A percentile compares a stretch with the other conserved stretches of the same genome.
Evolutionary conservation across 2,797 vertebrate species (phyloP).

Genomic region (Lepidocolaptes lacrymiger): DNA sequence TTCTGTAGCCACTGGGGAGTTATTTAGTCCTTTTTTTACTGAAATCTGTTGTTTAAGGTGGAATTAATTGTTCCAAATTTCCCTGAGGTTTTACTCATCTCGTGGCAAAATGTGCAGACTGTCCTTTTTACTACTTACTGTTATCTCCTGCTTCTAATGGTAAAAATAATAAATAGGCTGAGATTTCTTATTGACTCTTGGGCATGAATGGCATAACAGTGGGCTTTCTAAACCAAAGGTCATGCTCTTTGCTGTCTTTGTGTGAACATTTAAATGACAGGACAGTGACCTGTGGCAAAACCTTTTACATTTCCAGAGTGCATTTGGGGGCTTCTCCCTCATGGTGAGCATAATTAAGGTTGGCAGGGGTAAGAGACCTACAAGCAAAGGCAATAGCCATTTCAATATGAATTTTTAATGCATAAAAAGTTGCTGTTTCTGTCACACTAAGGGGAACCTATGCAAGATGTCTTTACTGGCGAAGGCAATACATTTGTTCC

Average conservation of each 20-base stretch:
- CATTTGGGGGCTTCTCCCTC: not conserved
- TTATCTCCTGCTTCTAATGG: not conserved
- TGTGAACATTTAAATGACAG: conserved; percentile 8
- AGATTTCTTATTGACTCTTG: not conserved
- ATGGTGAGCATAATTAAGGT: not conserved
- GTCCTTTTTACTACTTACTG: not conserved
- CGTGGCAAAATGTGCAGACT: not conserved
- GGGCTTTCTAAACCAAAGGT: conserved; percentile 3
- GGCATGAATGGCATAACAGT: not conserved
- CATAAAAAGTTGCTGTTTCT: not conserved
- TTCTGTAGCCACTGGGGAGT: not conserved
- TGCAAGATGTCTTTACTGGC: not conserved
- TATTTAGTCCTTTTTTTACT: not conserved
- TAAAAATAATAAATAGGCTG: not conserved
- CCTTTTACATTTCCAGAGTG: not conserved
- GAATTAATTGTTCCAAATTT: not conserved
- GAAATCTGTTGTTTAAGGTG: not conserved
- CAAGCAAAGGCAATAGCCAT: not conserved
- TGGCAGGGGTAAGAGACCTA: conserved; percentile 23
- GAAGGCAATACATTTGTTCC: not conserved
- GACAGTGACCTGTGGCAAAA: conserved; percentile 18
- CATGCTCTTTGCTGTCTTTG: not conserved
- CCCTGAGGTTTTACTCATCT: not conserved
- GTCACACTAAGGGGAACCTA: not conserved
- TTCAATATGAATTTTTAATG: not conserved